These are phyloP conservation scores for Melieria crassipennis DNA, from an alignment of 2,888 invertebrate species.

Conservation along the genomic window DNA sequence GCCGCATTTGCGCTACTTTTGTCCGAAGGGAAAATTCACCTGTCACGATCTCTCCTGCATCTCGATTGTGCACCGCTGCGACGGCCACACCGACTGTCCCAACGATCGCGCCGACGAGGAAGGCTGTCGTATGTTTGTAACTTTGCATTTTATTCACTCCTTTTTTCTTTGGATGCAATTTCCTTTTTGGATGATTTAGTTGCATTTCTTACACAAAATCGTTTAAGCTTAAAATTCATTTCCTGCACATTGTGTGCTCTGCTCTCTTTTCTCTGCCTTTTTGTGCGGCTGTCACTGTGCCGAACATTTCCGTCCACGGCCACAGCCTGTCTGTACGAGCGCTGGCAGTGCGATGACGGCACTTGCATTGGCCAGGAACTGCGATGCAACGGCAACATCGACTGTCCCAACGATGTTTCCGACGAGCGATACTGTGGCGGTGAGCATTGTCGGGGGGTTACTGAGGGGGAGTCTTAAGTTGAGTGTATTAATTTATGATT, in stretches of 20 bases:
- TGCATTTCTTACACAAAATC: neutral
- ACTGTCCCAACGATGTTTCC: conserved; percentile 77
- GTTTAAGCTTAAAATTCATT: conserved; percentile 17
- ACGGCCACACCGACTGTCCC: conserved; percentile 78
- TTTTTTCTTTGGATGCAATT: conserved; percentile 4
- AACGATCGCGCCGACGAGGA: conserved; percentile 73
- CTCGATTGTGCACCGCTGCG: conserved; percentile 75
- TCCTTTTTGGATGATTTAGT: conserved; percentile 14
- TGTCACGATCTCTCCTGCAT: conserved; percentile 82
- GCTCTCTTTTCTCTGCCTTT: neutral
- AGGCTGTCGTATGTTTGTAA: conserved; percentile 70
- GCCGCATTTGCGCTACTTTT: conserved; percentile 60
- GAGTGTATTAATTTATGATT: neutral
- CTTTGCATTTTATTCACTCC: conserved; percentile 4
- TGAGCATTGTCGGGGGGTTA: conserved; percentile 47
- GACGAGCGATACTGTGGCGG: conserved; percentile 77
- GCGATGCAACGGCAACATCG: conserved; percentile 74
- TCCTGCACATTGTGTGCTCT: neutral
- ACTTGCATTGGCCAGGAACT: conserved; percentile 71
- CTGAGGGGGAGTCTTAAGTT: neutral
- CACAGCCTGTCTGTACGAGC: conserved; percentile 73
- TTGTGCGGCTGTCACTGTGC: neutral
- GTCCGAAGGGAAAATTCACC: conserved; percentile 71
- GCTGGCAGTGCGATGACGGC: conserved; percentile 81
- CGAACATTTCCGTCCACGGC: neutral